These are phyloP conservation scores for Neosalanx taihuensis DNA, from an alignment of 2,797 vertebrate genomes.

Conservation along the genomic window DNA sequence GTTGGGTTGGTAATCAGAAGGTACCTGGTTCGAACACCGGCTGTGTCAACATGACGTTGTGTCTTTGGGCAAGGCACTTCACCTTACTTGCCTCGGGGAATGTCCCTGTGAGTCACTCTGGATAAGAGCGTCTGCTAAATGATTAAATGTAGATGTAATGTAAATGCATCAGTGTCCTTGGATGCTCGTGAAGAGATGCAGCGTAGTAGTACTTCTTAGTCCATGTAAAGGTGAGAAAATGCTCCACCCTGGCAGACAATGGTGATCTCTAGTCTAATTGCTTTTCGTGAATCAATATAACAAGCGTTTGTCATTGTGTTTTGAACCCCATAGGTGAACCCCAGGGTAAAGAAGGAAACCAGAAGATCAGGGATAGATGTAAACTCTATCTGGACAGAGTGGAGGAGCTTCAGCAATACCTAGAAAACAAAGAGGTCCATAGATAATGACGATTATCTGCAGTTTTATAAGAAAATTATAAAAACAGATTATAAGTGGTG, in stretches of 20 bases:
- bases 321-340: slow-evolving; percentile 70
- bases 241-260: neutral
- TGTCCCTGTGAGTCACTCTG: too few species aligned
- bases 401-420: slow-evolving; percentile 71
- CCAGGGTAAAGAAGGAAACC: slow-evolving; percentile 82
- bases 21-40: too few species aligned
- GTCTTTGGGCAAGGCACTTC: too few species aligned
- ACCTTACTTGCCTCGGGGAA: too few species aligned
- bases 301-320: neutral
- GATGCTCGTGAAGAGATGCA: neutral
- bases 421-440: slow-evolving; percentile 72
- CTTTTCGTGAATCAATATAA: neutral
- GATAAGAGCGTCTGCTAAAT: too few species aligned
- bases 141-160: too few species aligned
- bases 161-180: too few species aligned
- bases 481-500: too few species aligned
- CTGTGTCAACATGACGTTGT: too few species aligned
- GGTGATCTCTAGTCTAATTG: neutral
- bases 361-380: slow-evolving; percentile 79
- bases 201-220: neutral
- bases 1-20: too few species aligned
- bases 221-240: neutral
- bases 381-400: slow-evolving; percentile 78
- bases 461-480: too few species aligned
- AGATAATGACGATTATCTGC: neutral